Base-by-base conservation (phyloP, 1,140 invertebrate genomes). In the Zaprionus nigranus region DNA sequence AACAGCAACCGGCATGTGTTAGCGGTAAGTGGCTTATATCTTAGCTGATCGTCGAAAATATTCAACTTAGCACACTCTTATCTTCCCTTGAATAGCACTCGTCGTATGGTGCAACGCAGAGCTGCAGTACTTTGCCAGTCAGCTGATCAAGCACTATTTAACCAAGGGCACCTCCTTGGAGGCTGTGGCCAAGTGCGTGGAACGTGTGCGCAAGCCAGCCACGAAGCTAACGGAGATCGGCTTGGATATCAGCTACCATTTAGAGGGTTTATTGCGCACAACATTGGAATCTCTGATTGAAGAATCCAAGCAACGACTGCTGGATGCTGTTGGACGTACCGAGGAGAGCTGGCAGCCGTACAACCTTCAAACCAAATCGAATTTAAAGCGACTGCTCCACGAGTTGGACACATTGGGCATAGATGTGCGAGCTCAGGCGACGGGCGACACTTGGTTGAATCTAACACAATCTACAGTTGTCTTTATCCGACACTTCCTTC, bases 61-160 rank as follows among this genome's bases (percentile, higher is more conserved):
- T 34, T 11, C 30, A 17, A 3, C 24, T 12, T 24, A 2, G 15
- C 15, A 36, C 5, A 43, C 68, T 73, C 69, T 30, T 15, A 11
- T 12, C 13, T 22, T 11, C 13, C 17, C 36, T 7, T 38, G 78
- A 92, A 43, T 90, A 97, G 97, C 97, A 74, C 96, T 98, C 78
- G 95, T 98, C 73, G 96, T 98, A 2, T 99, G 98, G 98, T 96
- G 96, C 72, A 97, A 96, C 80, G 94, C 96, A 75, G 98, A 99
- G 93, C 93, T 99, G 53, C 96, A 96, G 91, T 94, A 95, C 93
- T 96, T 97, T 90, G 97, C 94, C 92, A 96, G 94, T 93, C 97
- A 95, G 95, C 96, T 96, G 92, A 96, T 95, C 82, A 98, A 95
- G 86, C 98, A 99, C 93, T 96, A 99, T 20, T 98, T 99, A 92